Percentiles rank a stretch among this genome's conserved stretches.
Conservation (phyloP, 1,140 invertebrate species). For the Anthonomus grandis region DNA sequence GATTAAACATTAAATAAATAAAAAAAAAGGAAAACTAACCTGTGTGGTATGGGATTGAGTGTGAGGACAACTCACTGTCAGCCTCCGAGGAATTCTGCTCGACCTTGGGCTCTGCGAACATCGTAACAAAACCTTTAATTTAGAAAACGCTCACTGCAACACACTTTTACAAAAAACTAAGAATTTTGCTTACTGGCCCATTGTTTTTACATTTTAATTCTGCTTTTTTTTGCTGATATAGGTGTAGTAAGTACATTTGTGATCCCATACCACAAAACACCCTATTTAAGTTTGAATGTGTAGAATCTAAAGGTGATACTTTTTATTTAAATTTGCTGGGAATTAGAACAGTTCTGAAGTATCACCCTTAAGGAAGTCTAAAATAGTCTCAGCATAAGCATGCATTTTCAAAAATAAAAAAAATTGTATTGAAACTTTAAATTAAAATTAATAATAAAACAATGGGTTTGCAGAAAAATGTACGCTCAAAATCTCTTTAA, state of each 20-base stretch:
- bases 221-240: background rate
- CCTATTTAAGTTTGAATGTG: background rate
- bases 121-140: constrained; percentile 33
- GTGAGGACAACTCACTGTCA: constrained; percentile 77
- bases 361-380: too few species aligned
- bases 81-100: constrained; percentile 67
- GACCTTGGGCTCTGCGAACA: constrained; percentile 49
- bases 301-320: too few species aligned
- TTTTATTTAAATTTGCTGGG: too few species aligned
- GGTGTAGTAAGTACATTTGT: background rate
- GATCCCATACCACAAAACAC: constrained; percentile 29
- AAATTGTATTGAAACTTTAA: constrained; percentile 10
- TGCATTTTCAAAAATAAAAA: constrained; percentile 26
- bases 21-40: constrained; percentile 54
- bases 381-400: constrained; percentile 22
- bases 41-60: constrained; percentile 71
- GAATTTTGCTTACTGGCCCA: constrained; percentile 20
- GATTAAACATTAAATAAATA: background rate
- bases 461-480: constrained; percentile 32
- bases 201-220: constrained; percentile 17
- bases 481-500: constrained; percentile 21
- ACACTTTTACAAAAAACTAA: constrained; percentile 15
- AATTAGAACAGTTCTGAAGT: too few species aligned
- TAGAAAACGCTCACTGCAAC: constrained; percentile 20
- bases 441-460: constrained; percentile 31